A percentile compares a stretch with the other conserved stretches of the same genome.
phyloP scores from a whole-genome alignment of 2,888 invertebrate species.

The Phorcus lineatus region DNA sequence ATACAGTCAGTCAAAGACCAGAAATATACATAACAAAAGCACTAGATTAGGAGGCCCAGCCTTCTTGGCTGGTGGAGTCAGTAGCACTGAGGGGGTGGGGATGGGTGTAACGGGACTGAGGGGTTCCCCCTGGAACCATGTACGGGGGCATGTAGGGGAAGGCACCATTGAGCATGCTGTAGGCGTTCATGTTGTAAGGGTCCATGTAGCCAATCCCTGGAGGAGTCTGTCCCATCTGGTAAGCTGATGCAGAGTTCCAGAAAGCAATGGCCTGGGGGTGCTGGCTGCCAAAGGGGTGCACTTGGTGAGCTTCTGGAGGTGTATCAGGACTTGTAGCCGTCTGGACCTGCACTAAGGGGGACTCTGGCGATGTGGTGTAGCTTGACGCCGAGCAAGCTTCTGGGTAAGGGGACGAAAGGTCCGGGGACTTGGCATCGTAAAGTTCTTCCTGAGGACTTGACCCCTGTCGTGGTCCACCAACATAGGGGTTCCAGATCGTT shows the following conservation, averaged over 20 bases:
- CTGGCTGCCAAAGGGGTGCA: background rate
- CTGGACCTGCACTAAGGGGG: background rate
- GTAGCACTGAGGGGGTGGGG: background rate
- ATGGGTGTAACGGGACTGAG: background rate
- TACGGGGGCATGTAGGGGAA: slow-evolving; percentile 11
- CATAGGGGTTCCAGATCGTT: slow-evolving; percentile 29
- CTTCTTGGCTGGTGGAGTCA: background rate
- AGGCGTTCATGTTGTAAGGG: slow-evolving; percentile 13
- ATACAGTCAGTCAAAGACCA: too few species aligned
- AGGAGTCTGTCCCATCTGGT: background rate
- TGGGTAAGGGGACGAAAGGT: slow-evolving; percentile 20
- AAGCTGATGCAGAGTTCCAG: background rate
- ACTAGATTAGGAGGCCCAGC: background rate
- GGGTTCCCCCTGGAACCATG: background rate
- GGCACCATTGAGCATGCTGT: background rate
- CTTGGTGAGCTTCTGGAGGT: slow-evolving; percentile 17
- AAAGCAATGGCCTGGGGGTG: background rate
- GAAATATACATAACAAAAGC: too few species aligned
- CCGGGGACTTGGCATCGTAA: slow-evolving; percentile 23
- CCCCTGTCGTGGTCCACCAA: background rate
- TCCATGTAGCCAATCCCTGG: slow-evolving; percentile 11
- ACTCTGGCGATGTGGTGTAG: slow-evolving; percentile 10
- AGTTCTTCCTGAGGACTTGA: background rate
- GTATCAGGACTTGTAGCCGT: background rate
- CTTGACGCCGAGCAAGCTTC: background rate